A percentile compares a stretch with the other conserved stretches of the same genome.
These are phyloP conservation scores for Semaprochilodus insignis DNA, from an alignment of 2,797 vertebrate species.

Conservation along the genomic window DNA sequence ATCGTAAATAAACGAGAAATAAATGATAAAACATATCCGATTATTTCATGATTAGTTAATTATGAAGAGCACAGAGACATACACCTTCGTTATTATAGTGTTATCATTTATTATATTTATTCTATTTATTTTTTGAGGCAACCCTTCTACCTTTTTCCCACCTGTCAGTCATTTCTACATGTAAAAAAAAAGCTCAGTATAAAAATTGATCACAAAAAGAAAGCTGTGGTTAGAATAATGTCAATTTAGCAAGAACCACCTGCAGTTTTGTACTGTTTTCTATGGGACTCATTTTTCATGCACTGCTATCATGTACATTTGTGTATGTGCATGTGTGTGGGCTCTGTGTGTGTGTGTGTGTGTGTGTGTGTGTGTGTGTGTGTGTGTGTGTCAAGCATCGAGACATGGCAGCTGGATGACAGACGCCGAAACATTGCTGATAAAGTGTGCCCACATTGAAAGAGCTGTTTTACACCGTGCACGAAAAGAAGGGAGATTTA, in stretches of 20 bases:
- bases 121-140: no score
- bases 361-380: slow-evolving; percentile 16
- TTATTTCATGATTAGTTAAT: no score
- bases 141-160: no score
- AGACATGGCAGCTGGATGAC: neutral
- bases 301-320: neutral
- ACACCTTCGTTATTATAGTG: no score
- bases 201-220: no score
- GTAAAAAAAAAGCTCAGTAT: no score
- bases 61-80: no score
- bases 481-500: neutral
- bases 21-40: no score
- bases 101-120: no score
- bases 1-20: no score
- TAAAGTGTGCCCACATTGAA: neutral
- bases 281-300: neutral
- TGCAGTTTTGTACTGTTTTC: neutral
- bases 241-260: slow-evolving; percentile 7
- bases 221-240: neutral
- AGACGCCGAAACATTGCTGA: slow-evolving; percentile 7
- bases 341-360: neutral
- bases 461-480: slow-evolving; percentile 13
- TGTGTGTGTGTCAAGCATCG: slow-evolving; percentile 6
- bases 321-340: neutral
- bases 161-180: no score